Evolutionary conservation across 1,140 invertebrate genomes (phyloP).

Genomic region (Bradysia coprophila): DNA sequence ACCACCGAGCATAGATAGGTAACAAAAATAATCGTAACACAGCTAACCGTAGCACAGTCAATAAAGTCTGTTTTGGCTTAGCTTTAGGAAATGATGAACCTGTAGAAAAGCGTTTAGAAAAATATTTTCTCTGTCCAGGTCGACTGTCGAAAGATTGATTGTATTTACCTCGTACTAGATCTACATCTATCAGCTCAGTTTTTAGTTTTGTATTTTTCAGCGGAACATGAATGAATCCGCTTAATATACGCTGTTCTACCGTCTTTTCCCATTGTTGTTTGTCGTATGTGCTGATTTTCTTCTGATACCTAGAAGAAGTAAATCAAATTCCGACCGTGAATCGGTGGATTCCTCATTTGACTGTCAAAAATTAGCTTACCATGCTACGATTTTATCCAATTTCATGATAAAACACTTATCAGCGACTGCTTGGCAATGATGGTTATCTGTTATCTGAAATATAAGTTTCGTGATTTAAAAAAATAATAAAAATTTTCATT

Average conservation of each 20-base stretch:
- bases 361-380: constrained; percentile 9
- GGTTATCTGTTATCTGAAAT: too few species aligned
- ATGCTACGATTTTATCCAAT: constrained; percentile 25
- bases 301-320: constrained; percentile 53
- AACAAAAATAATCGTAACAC: constrained; percentile 60
- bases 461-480: too few species aligned
- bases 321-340: neutral
- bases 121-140: too few species aligned
- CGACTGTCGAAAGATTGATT: neutral
- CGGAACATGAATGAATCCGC: constrained; percentile 67
- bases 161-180: constrained; percentile 61
- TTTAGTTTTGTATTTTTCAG: constrained; percentile 75
- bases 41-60: constrained; percentile 61
- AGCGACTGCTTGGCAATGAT: too few species aligned
- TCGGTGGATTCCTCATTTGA: neutral
- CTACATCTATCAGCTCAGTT: constrained; percentile 87
- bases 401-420: too few species aligned
- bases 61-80: constrained; percentile 74
- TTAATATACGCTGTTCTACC: constrained; percentile 72
- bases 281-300: constrained; percentile 89
- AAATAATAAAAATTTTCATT: too few species aligned
- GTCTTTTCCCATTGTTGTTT: constrained; percentile 93
- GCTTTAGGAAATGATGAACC: constrained; percentile 87
- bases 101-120: constrained; percentile 25
- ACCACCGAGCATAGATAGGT: constrained; percentile 70